Base-by-base conservation (phyloP, 1,140 invertebrate species). In the Latrodectus geometricus region DNA sequence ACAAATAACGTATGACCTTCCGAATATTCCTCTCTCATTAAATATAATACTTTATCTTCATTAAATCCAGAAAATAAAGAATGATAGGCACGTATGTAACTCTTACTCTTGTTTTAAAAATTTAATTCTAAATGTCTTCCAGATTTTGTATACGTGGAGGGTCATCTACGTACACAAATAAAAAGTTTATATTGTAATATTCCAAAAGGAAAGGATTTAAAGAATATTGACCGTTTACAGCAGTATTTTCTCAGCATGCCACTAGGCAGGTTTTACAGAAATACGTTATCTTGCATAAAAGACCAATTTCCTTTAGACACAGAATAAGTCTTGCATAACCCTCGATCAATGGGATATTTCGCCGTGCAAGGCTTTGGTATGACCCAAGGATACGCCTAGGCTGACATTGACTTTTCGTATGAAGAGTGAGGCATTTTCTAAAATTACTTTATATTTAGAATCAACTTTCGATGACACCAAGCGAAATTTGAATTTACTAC, bases 201-300 rank as follows among this genome's bases (percentile, higher is more conserved):
- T 61, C 17, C 11, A 61, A 61, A 61, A 14, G 11, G 17, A 61
- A 61, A 61, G 54, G 8, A 61, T 61, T 61, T 17, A 14, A 14
- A 14, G 11, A 11, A 61, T 14, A 61, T 61, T 11, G 11, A 61
- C 54, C 54, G 17, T 8, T 11, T 11, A 8, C 3, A 14, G 78
- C 78, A 20, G 15, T 21, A 21, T 81, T 68, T 17, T 85, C 74
- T 5, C 69, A 54, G 54, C 68, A 72, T 23, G 11, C 82, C 50
- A 75, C 12, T 23, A 85, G 56, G 73, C 54, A 85, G 76, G 50
- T 75, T n/a, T 15, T 56, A 49, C 4, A 54, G 14, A 85, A 85
- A 85, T n/a, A 85, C 48, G 21, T 85, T 61, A 23, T 84, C 81
- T 85, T 83, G 80, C 9, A 83, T 17, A 11, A 83, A 20, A 0